Base-by-base conservation (phyloP, 2,113 vertebrate genomes). In the Silurus meridionalis region DNA sequence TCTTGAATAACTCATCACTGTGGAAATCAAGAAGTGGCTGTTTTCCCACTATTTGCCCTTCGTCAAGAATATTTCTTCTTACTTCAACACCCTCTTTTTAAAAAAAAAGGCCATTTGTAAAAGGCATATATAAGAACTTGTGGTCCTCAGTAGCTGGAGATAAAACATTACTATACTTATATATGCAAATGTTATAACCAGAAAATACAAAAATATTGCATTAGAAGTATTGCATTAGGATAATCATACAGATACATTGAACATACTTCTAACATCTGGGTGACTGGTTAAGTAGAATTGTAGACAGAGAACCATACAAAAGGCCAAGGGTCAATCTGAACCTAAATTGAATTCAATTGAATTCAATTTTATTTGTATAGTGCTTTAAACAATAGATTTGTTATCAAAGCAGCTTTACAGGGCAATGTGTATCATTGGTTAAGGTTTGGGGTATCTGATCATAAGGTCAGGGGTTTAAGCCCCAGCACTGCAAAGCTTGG, bases 1-100 rank as follows among this genome's bases (percentile, higher is more conserved):
- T 66, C 23, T 17, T 81, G 75, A 81, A 86, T 85, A 79, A 79
- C 74, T 79, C 50, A 46, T 9, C 60, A 79, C 8, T 14, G 11
- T 8, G 67, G 8, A 28, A 3, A 55, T 4, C 55, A 84, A 84
- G 7, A 9, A 58, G 28, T 71, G 53, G 55, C 53, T 83, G 69
- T 25, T 60, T 60, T 74, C 15, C 37, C 14, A 61, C 53, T 37
- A 55, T 71, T 53, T 71, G 55, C 64, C 52, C n/a, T 50, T 69
- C 67, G 60, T 63, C 28, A 19, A 23, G 25, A 37, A 55, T 15
- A 37, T 48, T 52, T 85, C 19, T 15, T 25, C 53, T 25, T 23
- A 58, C 25, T 17, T 77, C 10, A 48, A 74, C 21, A 74, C 23
- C 11, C 11, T 8, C 8, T 21, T n/a, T 77, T 77, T 50, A 8